Percentiles rank a stretch among this genome's conserved stretches.
phyloP scores from a whole-genome alignment of 2,113 vertebrate species.

The Pelvicachromis taeniatus region DNA sequence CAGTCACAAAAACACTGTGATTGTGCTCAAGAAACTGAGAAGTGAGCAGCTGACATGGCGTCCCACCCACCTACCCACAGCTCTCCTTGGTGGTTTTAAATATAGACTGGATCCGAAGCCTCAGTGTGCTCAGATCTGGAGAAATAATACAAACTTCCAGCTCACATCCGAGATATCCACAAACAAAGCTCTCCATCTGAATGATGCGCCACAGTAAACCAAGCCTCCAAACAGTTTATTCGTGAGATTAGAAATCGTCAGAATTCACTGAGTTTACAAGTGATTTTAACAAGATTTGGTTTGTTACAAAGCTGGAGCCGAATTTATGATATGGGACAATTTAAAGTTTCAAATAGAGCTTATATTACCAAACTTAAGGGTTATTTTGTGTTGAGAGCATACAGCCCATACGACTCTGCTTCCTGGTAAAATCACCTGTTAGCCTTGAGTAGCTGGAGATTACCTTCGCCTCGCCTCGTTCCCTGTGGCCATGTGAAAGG shows the following conservation, averaged over 20 bases:
- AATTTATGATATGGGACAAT: neutral
- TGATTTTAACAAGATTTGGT: neutral
- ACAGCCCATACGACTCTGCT: neutral
- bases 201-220: neutral
- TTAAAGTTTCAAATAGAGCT: neutral
- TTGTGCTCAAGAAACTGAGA: neutral
- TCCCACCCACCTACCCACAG: neutral
- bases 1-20: neutral
- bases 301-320: neutral
- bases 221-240: neutral
- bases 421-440: neutral
- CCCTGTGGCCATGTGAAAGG: neutral
- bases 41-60: neutral
- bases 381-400: neutral
- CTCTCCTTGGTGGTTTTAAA: neutral
- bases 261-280: neutral
- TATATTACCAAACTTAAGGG: neutral
- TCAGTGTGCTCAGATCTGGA: neutral
- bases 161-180: neutral
- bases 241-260: neutral
- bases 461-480: neutral
- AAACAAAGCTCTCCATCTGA: neutral
- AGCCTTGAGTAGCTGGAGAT: neutral
- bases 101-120: neutral
- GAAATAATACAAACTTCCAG: neutral